Base-by-base conservation (phyloP, 2,113 vertebrate species). In the Zosterops pallidus region DNA sequence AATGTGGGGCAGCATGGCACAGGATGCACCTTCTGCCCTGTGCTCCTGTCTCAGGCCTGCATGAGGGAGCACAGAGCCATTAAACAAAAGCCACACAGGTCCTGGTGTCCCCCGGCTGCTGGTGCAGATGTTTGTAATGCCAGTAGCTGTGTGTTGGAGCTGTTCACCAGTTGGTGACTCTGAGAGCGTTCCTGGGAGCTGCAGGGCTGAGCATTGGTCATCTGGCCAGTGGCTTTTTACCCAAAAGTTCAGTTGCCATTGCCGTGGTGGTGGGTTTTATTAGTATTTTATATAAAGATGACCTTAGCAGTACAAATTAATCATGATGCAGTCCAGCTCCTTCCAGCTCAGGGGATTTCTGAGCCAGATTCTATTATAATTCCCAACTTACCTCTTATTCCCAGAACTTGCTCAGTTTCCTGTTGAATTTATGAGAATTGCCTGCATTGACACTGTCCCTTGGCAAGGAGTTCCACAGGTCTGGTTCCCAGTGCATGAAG, bases 191-290 rank as follows among this genome's bases (percentile, higher is more conserved):
- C 44, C 75, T 55, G 35, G 57, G 41, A 70, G 46, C 57, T 59
- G 44, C 4, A 3, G 56, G 39, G 29, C 10, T 41, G 35, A 87
- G 46, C 31, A 17, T 52, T 0, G 0, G 19, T 83, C 14, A 1
- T 22, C 57, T 69, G 13, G 25, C 62, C 44, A 46, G 22, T n/a
- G 42, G 35, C 57, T 35, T 14, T 62, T 49, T 29, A 23, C 53
- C 10, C 9, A n/a, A 33, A 55, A 68, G 9, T 70, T 83, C 1
- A 1, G 25, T 68, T 68, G 11, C 49, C 69, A 29, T 17, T 76
- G 57, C 62, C 4, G 0, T 12, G 49, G 28, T 47, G 39, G 15
- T 79, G 35, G 52, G 3, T 3, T 90, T 92, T 62, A 57, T 71
- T 53, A 19, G 25, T 55, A 10, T 46, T 92, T 63, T 59, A 7